Evolutionary conservation across 2,797 vertebrate species (phyloP), one percentile per base, ranked within the genome.

Genomic region (Loris lydekkerianus): DNA sequence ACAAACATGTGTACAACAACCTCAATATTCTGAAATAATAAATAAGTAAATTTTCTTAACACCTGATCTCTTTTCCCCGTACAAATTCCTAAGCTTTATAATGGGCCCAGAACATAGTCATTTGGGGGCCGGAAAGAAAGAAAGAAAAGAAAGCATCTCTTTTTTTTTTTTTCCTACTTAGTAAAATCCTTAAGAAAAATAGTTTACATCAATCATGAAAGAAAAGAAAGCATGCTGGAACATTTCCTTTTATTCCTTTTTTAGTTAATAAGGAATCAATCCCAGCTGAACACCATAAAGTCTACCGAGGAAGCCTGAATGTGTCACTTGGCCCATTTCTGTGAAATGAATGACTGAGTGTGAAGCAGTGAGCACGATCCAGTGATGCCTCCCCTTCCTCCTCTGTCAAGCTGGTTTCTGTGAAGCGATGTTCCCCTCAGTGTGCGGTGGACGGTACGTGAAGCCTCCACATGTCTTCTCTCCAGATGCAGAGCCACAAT

Each of bases 301-400:
- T 72, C 25, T 34, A 27, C 31, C 4, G 49, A 75, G 70, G 21
- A 89, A 37, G 56, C 31, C 67, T 7, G 18, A 21, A 0, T 0
- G 14, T 53, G 2, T 23, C 29, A 1, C 49, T 63, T 60, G 5
- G 49, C 15, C 18, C 6, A 0, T 9, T 10, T 5, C 53, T 6
- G 21, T 8, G 58, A 63, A 21, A 10, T 10, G 61, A 53, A 37
- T 34, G 2, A 10, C 21, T 0, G 14, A 21, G 43, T 17, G 34
- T 5, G 78, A 29, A 43, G 15, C 34, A 10, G 34, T 7, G 3
- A 3, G n/a, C 10, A 4, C 0, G 10, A 29, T 0, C 0, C 0
- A 5, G 49, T 27, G 6, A n/a, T 7, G 73, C 31, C 23, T 4
- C 5, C 25, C 34, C 82, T 69, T 31, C 53, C 23, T 72, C 56